A percentile compares a stretch with the other conserved stretches of the same genome.
phyloP scores from a whole-genome alignment of 2,113 vertebrate genomes.

The Macquaria australasica region DNA sequence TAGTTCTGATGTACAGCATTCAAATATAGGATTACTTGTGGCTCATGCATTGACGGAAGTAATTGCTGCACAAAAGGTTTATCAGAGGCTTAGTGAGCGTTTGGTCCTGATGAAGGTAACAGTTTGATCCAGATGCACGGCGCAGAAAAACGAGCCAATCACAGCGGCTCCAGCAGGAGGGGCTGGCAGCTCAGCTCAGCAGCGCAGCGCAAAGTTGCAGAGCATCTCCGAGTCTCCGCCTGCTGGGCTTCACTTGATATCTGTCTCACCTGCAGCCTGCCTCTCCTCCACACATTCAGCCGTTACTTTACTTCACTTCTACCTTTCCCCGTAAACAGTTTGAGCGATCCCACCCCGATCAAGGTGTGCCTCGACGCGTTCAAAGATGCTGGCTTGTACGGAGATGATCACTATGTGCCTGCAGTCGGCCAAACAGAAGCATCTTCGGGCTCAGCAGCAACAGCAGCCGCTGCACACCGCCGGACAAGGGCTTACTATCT shows the following conservation, averaged over 20 bases:
- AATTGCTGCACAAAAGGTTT: rapidly evolving
- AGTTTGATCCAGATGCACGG: slow-evolving; percentile 27
- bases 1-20: too few relatives aligned
- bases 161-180: slow-evolving; percentile 61
- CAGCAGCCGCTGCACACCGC: slow-evolving; percentile 68
- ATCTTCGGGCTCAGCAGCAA: slow-evolving; percentile 78
- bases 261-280: slow-evolving; percentile 39
- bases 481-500: slow-evolving; percentile 83
- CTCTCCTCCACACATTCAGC: neutral
- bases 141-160: slow-evolving; percentile 70
- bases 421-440: slow-evolving; percentile 86
- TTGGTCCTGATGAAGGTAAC: neutral
- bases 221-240: slow-evolving; percentile 53
- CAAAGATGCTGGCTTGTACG: slow-evolving; percentile 85
- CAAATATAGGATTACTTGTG: neutral
- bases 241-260: slow-evolving; percentile 17
- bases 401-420: slow-evolving; percentile 89
- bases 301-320: neutral
- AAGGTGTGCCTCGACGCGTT: slow-evolving; percentile 21
- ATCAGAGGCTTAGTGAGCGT: neutral
- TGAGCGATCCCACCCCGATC: neutral
- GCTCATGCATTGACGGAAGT: neutral
- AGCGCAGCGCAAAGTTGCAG: slow-evolving; percentile 76
- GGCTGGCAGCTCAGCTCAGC: slow-evolving; percentile 45
- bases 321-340: neutral